These are phyloP conservation scores for Nothobranchius kuhntae DNA, from an alignment of 2,113 vertebrate species.

Conservation along the genomic window DNA sequence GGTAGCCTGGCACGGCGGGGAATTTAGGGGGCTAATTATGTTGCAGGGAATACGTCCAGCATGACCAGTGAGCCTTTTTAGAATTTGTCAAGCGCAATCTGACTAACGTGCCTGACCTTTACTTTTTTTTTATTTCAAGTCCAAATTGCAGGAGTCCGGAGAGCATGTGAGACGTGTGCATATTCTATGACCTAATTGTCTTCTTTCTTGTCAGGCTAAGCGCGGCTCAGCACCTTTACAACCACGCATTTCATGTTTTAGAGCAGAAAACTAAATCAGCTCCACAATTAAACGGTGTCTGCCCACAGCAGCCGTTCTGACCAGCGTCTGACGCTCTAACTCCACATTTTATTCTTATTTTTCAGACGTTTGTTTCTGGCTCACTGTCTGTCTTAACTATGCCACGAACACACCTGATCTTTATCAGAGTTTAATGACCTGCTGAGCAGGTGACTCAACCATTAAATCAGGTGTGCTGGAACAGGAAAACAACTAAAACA, in stretches of 20 bases:
- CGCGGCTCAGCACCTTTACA: conserved; percentile 8
- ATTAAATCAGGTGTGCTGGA: too few species aligned
- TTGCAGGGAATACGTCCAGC: conserved; percentile 77
- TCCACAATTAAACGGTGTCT: neutral
- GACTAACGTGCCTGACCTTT: conserved; percentile 78
- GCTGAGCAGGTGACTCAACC: too few species aligned
- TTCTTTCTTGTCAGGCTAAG: conserved; percentile 49
- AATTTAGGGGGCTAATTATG: conserved; percentile 80
- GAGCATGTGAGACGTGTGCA: conserved; percentile 74
- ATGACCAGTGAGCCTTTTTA: conserved; percentile 76
- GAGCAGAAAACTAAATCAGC: conserved; percentile 2
- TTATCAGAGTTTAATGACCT: too few species aligned
- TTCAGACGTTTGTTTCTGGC: too few species aligned
- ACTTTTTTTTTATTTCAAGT: conserved; percentile 53
- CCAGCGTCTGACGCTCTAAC: too few species aligned
- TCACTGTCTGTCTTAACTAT: too few species aligned
- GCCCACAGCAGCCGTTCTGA: too few species aligned
- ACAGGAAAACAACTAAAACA: too few species aligned
- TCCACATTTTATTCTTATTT: too few species aligned
- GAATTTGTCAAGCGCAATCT: conserved; percentile 75
- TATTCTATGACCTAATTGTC: conserved; percentile 66
- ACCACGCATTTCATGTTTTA: neutral
- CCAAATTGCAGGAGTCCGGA: conserved; percentile 71
- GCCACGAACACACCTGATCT: too few species aligned
- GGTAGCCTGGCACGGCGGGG: conserved; percentile 63